Evolutionary conservation across 1,140 invertebrate genomes (phyloP).

Genomic region (Sinonovacula constricta): DNA sequence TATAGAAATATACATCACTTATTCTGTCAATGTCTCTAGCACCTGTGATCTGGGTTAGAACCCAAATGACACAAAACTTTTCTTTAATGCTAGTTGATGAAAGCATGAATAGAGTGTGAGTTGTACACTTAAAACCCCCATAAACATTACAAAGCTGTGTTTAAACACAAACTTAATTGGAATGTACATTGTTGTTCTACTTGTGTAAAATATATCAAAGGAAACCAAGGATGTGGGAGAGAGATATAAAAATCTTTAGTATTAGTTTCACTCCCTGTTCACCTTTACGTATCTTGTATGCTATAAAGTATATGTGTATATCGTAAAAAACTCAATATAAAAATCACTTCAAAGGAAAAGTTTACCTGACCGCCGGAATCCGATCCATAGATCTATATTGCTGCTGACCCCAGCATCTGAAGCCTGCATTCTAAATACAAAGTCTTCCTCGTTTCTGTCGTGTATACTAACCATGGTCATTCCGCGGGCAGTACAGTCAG

Average conservation of each 20-base stretch:
- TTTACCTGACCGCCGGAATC: slow-evolving; percentile 30
- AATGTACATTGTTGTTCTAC: too few species aligned
- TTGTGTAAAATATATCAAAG: too few species aligned
- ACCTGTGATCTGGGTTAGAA: too few species aligned
- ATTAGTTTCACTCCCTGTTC: background rate
- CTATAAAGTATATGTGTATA: background rate
- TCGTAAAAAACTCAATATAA: background rate
- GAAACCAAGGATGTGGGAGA: background rate
- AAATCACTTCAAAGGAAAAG: background rate
- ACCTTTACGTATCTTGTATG: background rate
- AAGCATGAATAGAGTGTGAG: too few species aligned
- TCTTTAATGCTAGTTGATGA: too few species aligned
- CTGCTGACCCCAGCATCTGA: background rate
- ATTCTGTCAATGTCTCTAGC: too few species aligned
- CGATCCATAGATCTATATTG: slow-evolving; percentile 35
- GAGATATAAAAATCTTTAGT: background rate
- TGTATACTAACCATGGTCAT: slow-evolving; percentile 33
- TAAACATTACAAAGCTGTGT: too few species aligned
- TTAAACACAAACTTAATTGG: too few species aligned
- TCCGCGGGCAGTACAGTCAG: slow-evolving; percentile 12
- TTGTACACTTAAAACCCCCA: too few species aligned
- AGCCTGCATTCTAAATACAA: background rate
- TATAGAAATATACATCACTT: too few species aligned
- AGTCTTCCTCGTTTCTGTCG: slow-evolving; percentile 8
- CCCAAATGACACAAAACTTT: too few species aligned